Conservation (phyloP, 2,888 invertebrate species). For the Gnatocerus cornutus region DNA sequence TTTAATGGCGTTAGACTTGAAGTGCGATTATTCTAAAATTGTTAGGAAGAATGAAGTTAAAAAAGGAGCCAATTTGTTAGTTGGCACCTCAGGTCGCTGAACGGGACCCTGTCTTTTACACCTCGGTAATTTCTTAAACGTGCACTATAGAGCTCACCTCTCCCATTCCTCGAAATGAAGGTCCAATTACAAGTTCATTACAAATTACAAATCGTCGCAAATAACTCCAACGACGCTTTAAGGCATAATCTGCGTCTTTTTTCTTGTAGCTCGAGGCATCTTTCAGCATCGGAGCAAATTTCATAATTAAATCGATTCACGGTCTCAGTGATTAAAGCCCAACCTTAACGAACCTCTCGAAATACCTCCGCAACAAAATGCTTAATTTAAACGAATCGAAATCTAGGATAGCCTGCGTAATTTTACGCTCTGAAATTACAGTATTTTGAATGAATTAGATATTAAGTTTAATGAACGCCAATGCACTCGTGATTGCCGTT, state of each 20-base stretch:
- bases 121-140: neutral
- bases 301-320: constrained; percentile 38
- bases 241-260: constrained; percentile 13
- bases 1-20: too few relatives aligned
- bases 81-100: neutral
- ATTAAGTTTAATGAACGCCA: constrained; percentile 62
- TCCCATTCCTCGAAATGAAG: neutral
- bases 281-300: constrained; percentile 35
- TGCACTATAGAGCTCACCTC: neutral
- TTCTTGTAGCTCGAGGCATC: constrained; percentile 11
- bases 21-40: too few relatives aligned
- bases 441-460: constrained; percentile 62
- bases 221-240: constrained; percentile 8
- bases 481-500: constrained; percentile 62
- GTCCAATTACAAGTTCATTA: constrained; percentile 34
- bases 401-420: constrained; percentile 45
- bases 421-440: constrained; percentile 55
- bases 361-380: constrained; percentile 25
- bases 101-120: neutral
- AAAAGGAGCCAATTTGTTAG: neutral
- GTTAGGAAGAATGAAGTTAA: too few relatives aligned
- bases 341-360: constrained; percentile 33
- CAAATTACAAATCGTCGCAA: constrained; percentile 20
- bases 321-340: constrained; percentile 25
- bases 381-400: constrained; percentile 44